A percentile compares a stretch with the other conserved stretches of the same genome.
phyloP scores from a whole-genome alignment of 2,888 invertebrate species.

The Stratiomys singularior region DNA sequence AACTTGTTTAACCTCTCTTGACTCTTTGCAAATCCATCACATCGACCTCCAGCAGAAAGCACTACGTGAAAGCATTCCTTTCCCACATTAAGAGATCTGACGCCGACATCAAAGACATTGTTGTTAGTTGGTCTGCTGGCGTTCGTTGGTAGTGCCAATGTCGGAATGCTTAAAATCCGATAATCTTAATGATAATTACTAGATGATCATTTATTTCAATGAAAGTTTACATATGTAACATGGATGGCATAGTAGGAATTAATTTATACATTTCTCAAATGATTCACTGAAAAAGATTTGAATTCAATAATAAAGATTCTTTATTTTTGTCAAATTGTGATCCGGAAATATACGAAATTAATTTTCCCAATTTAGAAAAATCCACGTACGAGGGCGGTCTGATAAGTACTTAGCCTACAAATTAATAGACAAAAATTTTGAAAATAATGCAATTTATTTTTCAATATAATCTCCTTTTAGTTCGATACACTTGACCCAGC shows the following conservation, averaged over 20 bases:
- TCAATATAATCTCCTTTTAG: too few species aligned
- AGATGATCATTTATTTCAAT: conserved; percentile 5
- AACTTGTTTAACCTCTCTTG: conserved; percentile 16
- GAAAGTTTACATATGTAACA: not conserved
- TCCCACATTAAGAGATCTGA: not conserved
- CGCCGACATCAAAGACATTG: not conserved
- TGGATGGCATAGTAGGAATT: not conserved
- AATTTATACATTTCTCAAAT: not conserved
- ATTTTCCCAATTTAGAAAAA: too few species aligned
- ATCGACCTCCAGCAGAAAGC: not conserved
- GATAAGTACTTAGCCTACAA: too few species aligned
- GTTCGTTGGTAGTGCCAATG: too few species aligned
- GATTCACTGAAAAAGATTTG: not conserved
- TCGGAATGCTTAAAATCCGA: not conserved
- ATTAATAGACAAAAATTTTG: too few species aligned
- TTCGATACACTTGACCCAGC: too few species aligned
- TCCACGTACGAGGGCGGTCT: too few species aligned
- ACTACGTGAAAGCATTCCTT: conserved; percentile 18
- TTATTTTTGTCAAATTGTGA: too few species aligned
- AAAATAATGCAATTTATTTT: too few species aligned
- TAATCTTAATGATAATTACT: conserved; percentile 15
- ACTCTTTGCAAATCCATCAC: not conserved
- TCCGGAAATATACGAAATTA: too few species aligned
- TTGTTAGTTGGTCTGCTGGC: not conserved
- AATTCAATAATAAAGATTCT: too few species aligned